phyloP scores from a whole-genome alignment of 64 coral and sea anemone genomes.

The Dendronephthya gigantea region DNA sequence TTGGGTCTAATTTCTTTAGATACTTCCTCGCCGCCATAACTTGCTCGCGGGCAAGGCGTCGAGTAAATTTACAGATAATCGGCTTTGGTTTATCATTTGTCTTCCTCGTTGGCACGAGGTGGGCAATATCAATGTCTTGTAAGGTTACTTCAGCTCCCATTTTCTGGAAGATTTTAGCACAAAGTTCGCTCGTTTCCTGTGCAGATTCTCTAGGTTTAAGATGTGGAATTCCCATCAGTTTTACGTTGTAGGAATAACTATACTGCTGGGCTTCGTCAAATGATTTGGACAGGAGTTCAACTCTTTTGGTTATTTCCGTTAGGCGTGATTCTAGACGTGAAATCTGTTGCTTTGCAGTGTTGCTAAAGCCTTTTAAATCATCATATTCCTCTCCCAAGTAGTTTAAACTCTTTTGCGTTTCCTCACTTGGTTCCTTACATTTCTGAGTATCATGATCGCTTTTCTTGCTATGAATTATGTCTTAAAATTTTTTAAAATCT shows the following conservation, averaged over 20 bases:
- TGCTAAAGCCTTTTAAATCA: background rate
- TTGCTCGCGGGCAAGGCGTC: constrained; percentile 28
- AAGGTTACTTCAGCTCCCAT: constrained; percentile 7
- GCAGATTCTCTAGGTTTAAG: constrained; percentile 22
- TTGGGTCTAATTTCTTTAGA: background rate
- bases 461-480: background rate
- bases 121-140: constrained; percentile 42
- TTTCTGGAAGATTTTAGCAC: constrained; percentile 14
- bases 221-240: constrained; percentile 38
- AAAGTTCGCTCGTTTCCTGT: background rate
- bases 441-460: background rate
- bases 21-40: constrained; percentile 19
- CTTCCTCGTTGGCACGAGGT: constrained; percentile 8
- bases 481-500: background rate
- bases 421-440: background rate
- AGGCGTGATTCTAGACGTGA: background rate
- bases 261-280: constrained; percentile 34
- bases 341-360: background rate
- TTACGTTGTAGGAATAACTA: constrained; percentile 39
- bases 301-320: background rate
- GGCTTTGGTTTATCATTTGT: constrained; percentile 21
- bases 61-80: constrained; percentile 39
- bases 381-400: constrained; percentile 2
- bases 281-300: background rate
- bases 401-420: background rate